These are phyloP conservation scores for Drosophila mettleri DNA, from an alignment of 2,888 invertebrate genomes.

Conservation along the genomic window DNA sequence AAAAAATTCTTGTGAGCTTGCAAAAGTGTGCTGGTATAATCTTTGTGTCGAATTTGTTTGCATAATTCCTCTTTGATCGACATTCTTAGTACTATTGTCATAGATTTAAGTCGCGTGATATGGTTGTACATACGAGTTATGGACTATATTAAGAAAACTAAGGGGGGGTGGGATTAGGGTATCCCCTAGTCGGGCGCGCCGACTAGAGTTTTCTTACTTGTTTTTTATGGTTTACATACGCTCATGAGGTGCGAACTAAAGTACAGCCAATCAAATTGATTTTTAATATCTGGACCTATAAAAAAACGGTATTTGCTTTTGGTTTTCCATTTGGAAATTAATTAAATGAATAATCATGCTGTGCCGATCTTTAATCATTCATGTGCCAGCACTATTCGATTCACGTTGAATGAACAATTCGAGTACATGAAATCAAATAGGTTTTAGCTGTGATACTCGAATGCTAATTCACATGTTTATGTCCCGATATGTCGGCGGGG, in stretches of 20 bases:
- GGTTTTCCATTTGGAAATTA: constrained; percentile 26
- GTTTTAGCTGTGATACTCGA: constrained; percentile 39
- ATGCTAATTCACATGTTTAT: constrained; percentile 59
- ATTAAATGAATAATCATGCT: constrained; percentile 49
- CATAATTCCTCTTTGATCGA: no score
- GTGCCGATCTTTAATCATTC: constrained; percentile 12
- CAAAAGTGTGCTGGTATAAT: no score
- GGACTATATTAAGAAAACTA: no score
- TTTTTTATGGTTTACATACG: constrained; percentile 1
- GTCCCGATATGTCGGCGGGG: constrained; percentile 71
- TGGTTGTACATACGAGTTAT: no score
- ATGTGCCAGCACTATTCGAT: neutral
- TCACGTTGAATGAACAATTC: constrained; percentile 28
- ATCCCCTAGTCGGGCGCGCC: no score
- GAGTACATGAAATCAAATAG: constrained; percentile 20
- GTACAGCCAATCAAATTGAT: constrained; percentile 13
- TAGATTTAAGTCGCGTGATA: no score
- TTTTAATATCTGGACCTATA: constrained; percentile 13
- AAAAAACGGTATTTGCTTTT: neutral
- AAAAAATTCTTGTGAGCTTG: no score
- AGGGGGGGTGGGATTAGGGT: no score
- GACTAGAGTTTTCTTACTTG: no score
- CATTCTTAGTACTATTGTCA: no score
- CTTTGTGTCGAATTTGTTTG: no score
- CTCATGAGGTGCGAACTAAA: constrained; percentile 27